Base-by-base conservation (phyloP, 1,140 invertebrate species). In the Octopus bimaculoides region DNA sequence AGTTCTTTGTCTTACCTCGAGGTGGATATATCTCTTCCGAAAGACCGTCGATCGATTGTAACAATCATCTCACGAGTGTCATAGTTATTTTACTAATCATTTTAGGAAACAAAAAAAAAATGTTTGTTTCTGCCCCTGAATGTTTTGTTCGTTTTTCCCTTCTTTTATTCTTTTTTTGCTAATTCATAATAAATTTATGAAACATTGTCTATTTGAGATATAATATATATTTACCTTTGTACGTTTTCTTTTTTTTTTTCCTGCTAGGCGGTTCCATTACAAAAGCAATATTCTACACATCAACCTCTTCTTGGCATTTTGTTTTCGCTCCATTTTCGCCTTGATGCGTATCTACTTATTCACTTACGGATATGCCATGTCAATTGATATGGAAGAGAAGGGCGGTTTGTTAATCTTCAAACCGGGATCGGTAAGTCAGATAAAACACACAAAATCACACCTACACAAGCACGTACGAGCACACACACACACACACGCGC, bases 251-350 rank as follows among this genome's bases (percentile, higher is more conserved):
- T 78, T 14, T 54, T 56, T 54, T 78, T 5, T 83, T 69, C 75
- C 78, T 86, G 84, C 12, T 82, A 88, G 87, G 83, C 92, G 92
- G 82, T 87, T 94, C 2, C 91, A 93, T 78, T 94, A 93, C 85
- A 92, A 93, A 4, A 91, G 93, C 81, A 94, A 94, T 87, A 92
- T 91, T 61, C 87, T 94, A 0, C 94, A 94, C 84, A 92, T 94
- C 88, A 93, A 94, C 84, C 87, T 94, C 6, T 94, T 94, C 84
- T 88, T 92, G 0, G 93, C 93, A 1, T 94, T 94, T 85, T 93
- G 94, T 66, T 88, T 94, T 79, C 89, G 93, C 83, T 93, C 93
- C 0, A 6, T 71, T 5, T 71, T 71, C 14, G 66, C 66, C 26
- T 71, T 71, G 66, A n/a, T 71, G 26, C 7, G 66, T n/a, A 14